Conservation (phyloP, 2,888 invertebrate genomes). For the Enchytraeus crypticus region DNA sequence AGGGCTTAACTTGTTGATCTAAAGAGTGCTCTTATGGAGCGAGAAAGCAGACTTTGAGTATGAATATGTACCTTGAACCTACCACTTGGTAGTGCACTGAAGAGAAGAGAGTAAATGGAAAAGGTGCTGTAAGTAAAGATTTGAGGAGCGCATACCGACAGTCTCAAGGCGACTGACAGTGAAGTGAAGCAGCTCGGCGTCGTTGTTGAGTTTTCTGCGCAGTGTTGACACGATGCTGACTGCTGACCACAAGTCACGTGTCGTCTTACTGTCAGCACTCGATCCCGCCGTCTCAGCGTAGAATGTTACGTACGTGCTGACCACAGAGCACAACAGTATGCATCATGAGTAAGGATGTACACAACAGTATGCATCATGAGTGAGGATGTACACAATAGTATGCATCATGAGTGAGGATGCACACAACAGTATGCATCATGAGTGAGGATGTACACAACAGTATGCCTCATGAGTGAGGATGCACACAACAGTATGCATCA, state of each 20-base stretch:
- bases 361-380: not conserved
- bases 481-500: too few relatives aligned
- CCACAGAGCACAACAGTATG: not conserved
- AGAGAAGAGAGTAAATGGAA: too few relatives aligned
- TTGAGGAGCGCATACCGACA: constrained; percentile 8
- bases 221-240: constrained; percentile 2
- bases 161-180: constrained; percentile 2
- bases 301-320: not conserved
- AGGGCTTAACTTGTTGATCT: too few relatives aligned
- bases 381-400: not conserved
- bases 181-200: constrained; percentile 9
- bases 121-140: too few relatives aligned
- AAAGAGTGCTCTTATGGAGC: too few relatives aligned
- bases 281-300: not conserved
- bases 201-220: not conserved
- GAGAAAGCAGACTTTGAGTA: too few relatives aligned
- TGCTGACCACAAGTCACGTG: not conserved
- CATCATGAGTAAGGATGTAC: not conserved
- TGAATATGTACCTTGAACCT: too few relatives aligned
- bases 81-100: too few relatives aligned
- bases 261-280: not conserved
- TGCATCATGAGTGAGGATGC: too few relatives aligned
- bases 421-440: not conserved
- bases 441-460: not conserved
- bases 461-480: too few relatives aligned